phyloP scores from a whole-genome alignment of 2,797 vertebrate genomes.

The Parauchenoglanis ngamensis region DNA sequence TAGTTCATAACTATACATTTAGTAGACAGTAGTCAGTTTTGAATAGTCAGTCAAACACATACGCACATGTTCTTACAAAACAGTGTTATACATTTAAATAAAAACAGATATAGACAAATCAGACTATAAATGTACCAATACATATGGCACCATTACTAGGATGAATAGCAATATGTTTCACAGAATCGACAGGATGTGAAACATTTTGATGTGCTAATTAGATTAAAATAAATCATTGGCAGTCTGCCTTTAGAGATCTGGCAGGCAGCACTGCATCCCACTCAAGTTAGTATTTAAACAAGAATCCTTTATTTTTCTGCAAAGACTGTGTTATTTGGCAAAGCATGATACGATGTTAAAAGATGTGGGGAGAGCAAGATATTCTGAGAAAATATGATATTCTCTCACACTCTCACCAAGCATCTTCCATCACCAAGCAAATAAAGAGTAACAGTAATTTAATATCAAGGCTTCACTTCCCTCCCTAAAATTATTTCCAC shows the following conservation, averaged over 20 bases:
- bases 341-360: conserved; percentile 47
- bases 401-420: conserved; percentile 33
- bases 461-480: conserved; percentile 44
- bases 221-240: conserved; percentile 54
- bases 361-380: conserved; percentile 42
- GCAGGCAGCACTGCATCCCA: conserved; percentile 41
- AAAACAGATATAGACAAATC: conserved; percentile 11
- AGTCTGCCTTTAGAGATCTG: conserved; percentile 39
- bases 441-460: conserved; percentile 49
- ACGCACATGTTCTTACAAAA: neutral
- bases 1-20: neutral
- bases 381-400: conserved; percentile 38
- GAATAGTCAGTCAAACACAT: neutral
- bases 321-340: conserved; percentile 46
- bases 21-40: neutral
- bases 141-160: conserved; percentile 24
- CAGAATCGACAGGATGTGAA: conserved; percentile 43
- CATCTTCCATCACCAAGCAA: conserved; percentile 34
- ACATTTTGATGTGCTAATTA: conserved; percentile 57
- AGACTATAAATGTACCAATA: conserved; percentile 26
- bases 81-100: neutral
- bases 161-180: conserved; percentile 53
- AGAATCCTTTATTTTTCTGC: conserved; percentile 33
- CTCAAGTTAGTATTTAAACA: conserved; percentile 37
- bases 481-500: conserved; percentile 49